phyloP scores from a whole-genome alignment of 1,140 invertebrate genomes.

The Pygmarrhopalites habei region DNA sequence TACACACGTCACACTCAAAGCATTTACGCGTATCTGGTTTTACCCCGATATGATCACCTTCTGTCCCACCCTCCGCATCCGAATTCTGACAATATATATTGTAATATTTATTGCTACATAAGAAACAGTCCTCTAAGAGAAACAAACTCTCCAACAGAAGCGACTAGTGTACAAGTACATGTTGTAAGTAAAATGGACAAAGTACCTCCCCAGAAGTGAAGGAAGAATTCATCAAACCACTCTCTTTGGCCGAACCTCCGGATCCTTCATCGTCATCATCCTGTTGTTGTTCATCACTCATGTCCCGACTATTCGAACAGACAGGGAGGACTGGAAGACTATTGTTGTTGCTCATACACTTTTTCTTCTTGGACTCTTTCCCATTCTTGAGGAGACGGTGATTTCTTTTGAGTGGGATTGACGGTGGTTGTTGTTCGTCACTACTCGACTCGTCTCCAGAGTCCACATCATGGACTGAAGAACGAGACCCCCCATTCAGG shows the following conservation, averaged over 20 bases:
- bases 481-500: not conserved
- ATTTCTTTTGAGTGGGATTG: conserved; percentile 27
- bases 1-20: conserved; percentile 87
- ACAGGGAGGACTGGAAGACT: conserved; percentile 16
- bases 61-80: conserved; percentile 27
- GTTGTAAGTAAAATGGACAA: not conserved
- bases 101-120: not conserved
- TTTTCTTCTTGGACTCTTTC: not conserved
- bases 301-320: conserved; percentile 12
- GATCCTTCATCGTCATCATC: conserved; percentile 32
- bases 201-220: conserved; percentile 38
- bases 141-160: not conserved
- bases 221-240: conserved; percentile 30
- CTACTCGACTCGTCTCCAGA: conserved; percentile 31
- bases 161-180: not conserved
- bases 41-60: conserved; percentile 29
- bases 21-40: conserved; percentile 63
- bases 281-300: conserved; percentile 18
- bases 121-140: too few species aligned
- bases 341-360: conserved; percentile 16
- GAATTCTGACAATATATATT: conserved; percentile 31
- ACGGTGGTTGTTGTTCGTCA: conserved; percentile 20
- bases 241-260: conserved; percentile 11
- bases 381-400: conserved; percentile 15
- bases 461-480: not conserved